These are phyloP conservation scores for Acanthaster planci DNA, from an alignment of 35 echinoderm and acorn worm species.

Conservation along the genomic window DNA sequence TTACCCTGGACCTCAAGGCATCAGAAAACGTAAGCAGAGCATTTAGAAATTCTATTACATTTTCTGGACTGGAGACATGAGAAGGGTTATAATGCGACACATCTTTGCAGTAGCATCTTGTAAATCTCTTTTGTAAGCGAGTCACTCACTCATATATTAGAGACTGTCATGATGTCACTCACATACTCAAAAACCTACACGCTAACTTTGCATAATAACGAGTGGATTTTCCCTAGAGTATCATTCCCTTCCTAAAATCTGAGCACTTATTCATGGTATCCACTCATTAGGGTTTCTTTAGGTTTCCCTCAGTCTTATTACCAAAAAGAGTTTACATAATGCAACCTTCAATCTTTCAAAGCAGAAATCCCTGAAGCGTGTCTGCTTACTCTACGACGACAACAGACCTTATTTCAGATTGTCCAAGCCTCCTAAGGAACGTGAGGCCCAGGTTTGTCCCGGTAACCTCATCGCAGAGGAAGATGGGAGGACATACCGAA, in stretches of 20 bases:
- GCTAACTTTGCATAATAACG: not conserved
- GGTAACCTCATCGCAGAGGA: constrained; percentile 42
- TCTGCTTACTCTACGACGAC: constrained; percentile 81
- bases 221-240: not conserved
- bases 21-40: constrained; percentile 16
- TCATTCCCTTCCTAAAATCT: not conserved
- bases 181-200: not conserved
- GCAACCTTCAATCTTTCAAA: not conserved
- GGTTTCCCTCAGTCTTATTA: not conserved
- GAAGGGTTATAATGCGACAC: not conserved
- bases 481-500: constrained; percentile 36
- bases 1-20: not conserved
- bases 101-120: too few species aligned
- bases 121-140: too few species aligned
- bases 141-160: too few species aligned
- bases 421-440: constrained; percentile 54
- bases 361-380: constrained; percentile 62
- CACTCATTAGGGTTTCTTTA: not conserved
- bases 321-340: not conserved
- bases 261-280: not conserved
- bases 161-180: not conserved
- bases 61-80: not conserved
- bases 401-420: constrained; percentile 80
- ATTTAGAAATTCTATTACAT: too few species aligned
- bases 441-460: constrained; percentile 73